Conservation (phyloP, 2,797 vertebrate species). For the Danio kyathit region DNA sequence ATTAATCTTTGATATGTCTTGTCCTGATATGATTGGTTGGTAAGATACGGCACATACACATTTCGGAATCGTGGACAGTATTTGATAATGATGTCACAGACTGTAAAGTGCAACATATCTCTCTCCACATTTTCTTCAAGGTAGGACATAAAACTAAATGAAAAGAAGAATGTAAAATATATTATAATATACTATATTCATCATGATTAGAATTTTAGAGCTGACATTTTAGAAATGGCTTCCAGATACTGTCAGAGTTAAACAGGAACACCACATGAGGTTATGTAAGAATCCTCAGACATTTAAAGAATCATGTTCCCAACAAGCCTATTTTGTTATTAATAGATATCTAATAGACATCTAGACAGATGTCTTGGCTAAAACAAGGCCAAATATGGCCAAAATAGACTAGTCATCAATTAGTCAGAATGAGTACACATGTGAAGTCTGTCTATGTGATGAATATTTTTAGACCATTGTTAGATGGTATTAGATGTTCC, state of each 20-base stretch:
- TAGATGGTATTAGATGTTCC: no score
- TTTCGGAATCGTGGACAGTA: conserved; percentile 87
- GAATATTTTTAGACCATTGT: no score
- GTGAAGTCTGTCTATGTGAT: no score
- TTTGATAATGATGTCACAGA: conserved; percentile 90
- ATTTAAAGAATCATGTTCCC: not conserved
- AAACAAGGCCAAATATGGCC: no score
- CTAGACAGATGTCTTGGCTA: no score
- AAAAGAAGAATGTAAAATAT: not conserved
- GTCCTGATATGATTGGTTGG: conserved; percentile 98
- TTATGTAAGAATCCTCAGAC: not conserved
- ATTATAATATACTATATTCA: not conserved
- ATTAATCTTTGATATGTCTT: conserved; percentile 92
- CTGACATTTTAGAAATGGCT: not conserved
- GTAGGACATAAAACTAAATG: conserved; percentile 90
- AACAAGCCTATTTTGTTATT: no score
- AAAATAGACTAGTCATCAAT: no score
- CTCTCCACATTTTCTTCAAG: conserved; percentile 93
- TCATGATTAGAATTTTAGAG: not conserved
- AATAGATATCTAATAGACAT: no score
- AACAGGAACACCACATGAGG: not conserved
- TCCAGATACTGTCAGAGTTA: not conserved
- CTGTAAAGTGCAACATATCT: conserved; percentile 87
- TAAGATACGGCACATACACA: conserved; percentile 96
- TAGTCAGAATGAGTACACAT: no score